phyloP scores from a whole-genome alignment of 2,888 invertebrate species.

The Drosophila mettleri region DNA sequence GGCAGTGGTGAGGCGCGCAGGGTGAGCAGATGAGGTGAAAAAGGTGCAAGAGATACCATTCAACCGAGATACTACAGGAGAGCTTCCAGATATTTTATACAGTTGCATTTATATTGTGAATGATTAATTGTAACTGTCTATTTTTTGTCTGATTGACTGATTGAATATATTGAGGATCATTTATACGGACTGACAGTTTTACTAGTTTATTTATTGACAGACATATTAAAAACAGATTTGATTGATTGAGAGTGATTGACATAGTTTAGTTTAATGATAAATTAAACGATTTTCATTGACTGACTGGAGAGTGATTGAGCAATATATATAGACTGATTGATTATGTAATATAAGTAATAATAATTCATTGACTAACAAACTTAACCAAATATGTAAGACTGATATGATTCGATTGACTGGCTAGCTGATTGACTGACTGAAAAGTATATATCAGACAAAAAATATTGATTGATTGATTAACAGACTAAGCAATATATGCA shows the following conservation, averaged over 20 bases:
- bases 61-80: neutral
- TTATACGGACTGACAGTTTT: neutral
- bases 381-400: too few relatives aligned
- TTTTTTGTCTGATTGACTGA: neutral
- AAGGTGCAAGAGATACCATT: neutral
- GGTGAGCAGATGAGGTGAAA: too few relatives aligned
- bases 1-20: too few relatives aligned
- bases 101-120: neutral
- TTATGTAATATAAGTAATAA: too few relatives aligned
- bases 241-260: neutral
- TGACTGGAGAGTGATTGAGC: too few relatives aligned
- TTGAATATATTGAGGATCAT: too few relatives aligned
- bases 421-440: neutral
- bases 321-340: too few relatives aligned
- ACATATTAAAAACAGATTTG: too few relatives aligned
- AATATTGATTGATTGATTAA: neutral
- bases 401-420: neutral
- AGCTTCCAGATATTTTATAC: neutral
- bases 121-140: too few relatives aligned
- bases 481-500: neutral
- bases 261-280: too few relatives aligned
- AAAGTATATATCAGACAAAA: neutral
- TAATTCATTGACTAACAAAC: too few relatives aligned
- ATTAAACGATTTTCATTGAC: too few relatives aligned
- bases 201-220: neutral